Evolutionary conservation across 30 jellyfish, hydroid and myxozoan species (phyloP).

Genomic region (Turritopsis dohrnii): DNA sequence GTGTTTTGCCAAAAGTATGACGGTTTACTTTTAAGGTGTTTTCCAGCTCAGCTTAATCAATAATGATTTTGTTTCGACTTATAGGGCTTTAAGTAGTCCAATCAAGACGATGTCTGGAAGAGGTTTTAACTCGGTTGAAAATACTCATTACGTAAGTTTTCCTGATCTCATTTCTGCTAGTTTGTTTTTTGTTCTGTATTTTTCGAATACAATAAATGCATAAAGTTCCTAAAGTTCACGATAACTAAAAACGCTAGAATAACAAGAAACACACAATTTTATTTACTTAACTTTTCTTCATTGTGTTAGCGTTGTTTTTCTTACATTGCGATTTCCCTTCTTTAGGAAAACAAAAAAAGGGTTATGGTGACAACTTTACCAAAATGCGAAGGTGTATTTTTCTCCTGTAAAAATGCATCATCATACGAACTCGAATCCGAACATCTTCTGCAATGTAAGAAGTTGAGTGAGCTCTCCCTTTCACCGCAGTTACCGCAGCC

Average conservation of each 20-base stretch:
- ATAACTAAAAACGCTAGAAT: too few relatives aligned
- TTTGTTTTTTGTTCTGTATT: neutral
- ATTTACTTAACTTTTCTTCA: too few relatives aligned
- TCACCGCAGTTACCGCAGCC: neutral
- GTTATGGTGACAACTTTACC: neutral
- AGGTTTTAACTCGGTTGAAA: neutral
- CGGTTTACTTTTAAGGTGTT: too few relatives aligned
- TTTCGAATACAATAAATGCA: too few relatives aligned
- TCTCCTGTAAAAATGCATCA: neutral
- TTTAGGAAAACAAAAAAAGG: neutral
- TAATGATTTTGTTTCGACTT: too few relatives aligned
- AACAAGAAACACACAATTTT: too few relatives aligned
- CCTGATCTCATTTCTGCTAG: neutral
- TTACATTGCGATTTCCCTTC: neutral
- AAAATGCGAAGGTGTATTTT: neutral
- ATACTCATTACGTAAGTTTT: neutral
- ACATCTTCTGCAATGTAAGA: neutral
- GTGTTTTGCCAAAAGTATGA: too few relatives aligned
- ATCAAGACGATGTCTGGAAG: neutral
- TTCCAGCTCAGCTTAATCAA: too few relatives aligned
- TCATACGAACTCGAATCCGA: neutral
- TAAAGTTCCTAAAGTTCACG: too few relatives aligned
- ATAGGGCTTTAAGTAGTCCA: neutral
- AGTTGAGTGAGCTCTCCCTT: neutral
- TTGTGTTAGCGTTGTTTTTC: too few relatives aligned